Base-by-base conservation (phyloP, 1,140 invertebrate species). In the Leptinotarsa undecemlineata region DNA sequence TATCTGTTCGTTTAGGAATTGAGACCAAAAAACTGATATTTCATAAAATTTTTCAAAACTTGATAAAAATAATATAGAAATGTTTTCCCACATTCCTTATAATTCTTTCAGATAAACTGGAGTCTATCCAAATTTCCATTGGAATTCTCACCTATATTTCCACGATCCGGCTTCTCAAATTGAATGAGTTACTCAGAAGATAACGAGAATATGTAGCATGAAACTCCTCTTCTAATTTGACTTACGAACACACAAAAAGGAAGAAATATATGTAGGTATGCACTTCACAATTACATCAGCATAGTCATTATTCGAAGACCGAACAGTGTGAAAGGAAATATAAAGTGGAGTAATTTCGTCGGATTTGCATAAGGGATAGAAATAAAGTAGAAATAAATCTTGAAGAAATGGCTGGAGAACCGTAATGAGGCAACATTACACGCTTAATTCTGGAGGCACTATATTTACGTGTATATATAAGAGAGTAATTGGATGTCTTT, bases 391-490 rank as follows among this genome's bases (percentile, higher is more conserved):
- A n/a, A 57, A 57, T 57, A 57, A 57, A 57, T 57, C 51, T 57
- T 57, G 15, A 57, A 57, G 51, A 57, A 57, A 57, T 57, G 51
- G 51, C 51, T 57, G 51, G 51, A 57, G 51, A 57, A 57, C 51
- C 51, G 51, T 57, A 57, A 57, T 57, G 51, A 57, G 51, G 17
- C 51, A 57, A 57, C 51, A 57, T 57, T 57, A 57, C 51, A 57
- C 51, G 51, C 51, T 57, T 57, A 57, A 57, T 57, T 57, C 51
- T 57, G 51, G 51, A 57, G 51, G 51, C 51, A 57, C 51, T 57
- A 57, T 57, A 57, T 57, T 57, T 57, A 57, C 51, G 51, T 57
- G 51, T 57, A 57, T 57, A 57, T 57, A 57, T 57, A 57, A 57
- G 51, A 57, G 51, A 57, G 51, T 57, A 57, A 57, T 57, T 57